Percentiles rank a stretch among this genome's conserved stretches.
Evolutionary conservation across 2,797 vertebrate species (phyloP).

Genomic region (Eulemur rubriventer): DNA sequence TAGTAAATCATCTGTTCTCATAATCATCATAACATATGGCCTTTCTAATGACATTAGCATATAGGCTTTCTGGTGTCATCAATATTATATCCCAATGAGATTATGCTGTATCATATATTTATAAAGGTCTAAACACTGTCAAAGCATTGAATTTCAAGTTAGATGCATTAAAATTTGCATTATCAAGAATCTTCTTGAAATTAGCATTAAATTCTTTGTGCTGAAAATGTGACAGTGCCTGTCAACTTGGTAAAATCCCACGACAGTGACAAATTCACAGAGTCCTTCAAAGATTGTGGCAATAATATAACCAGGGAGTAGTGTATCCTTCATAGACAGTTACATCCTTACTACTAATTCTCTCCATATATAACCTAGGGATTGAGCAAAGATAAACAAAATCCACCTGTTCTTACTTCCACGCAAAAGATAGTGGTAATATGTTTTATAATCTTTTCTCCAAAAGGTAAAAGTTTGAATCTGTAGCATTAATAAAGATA

Average conservation of each 20-base stretch:
- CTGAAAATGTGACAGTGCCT: not conserved
- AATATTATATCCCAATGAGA: not conserved
- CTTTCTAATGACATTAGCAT: not conserved
- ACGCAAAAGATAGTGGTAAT: not conserved
- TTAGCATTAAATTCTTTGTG: not conserved
- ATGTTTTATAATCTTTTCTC: not conserved
- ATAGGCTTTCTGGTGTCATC: not conserved
- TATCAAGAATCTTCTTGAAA: not conserved
- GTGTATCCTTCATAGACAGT: not conserved
- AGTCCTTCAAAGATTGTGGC: not conserved
- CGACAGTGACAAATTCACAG: not conserved
- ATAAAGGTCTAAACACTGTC: not conserved
- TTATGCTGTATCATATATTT: not conserved
- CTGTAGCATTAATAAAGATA: not conserved
- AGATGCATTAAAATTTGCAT: not conserved
- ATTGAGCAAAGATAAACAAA: not conserved
- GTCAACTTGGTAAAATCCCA: not conserved
- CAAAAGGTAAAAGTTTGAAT: not conserved
- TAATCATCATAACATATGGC: not conserved
- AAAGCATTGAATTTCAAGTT: not conserved
- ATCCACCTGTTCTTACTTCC: not conserved
- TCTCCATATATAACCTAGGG: not conserved
- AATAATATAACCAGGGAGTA: not conserved
- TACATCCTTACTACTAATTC: not conserved
- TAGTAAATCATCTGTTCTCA: not conserved